Conservation (phyloP, 2,888 invertebrate species). For the Caradrina clavipalpis region DNA sequence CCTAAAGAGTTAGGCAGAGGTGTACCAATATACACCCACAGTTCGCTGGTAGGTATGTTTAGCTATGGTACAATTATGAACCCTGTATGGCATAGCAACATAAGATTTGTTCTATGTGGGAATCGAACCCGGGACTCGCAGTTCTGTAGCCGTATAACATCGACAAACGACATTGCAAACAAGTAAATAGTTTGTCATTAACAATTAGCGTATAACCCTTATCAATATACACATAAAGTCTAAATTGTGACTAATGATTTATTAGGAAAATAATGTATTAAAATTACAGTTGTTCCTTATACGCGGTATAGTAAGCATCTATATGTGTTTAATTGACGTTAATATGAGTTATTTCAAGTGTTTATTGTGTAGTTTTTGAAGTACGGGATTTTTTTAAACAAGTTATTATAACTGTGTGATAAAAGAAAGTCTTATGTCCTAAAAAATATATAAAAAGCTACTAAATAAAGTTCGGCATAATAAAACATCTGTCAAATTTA, state of each 20-base stretch:
- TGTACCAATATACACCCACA: no score
- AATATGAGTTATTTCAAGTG: background rate
- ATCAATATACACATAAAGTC: conserved; percentile 41
- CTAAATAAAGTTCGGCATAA: no score
- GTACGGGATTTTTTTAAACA: background rate
- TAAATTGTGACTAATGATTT: conserved; percentile 49
- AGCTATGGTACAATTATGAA: no score
- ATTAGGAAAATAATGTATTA: conserved; percentile 47
- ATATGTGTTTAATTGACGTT: background rate
- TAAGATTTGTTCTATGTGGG: no score
- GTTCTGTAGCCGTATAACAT: background rate
- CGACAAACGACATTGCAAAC: conserved; percentile 30
- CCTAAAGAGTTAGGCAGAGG: no score
- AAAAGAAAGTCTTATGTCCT: no score
- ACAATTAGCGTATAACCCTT: conserved; percentile 31
- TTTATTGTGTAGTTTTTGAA: background rate
- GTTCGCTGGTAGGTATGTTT: no score
- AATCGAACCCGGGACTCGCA: background rate
- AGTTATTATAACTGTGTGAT: no score
- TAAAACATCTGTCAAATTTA: no score
- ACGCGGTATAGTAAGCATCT: background rate
- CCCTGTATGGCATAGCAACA: no score
- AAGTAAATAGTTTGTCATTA: background rate
- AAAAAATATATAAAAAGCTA: no score
- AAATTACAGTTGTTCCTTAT: conserved; percentile 8